phyloP scores from a whole-genome alignment of 2,888 invertebrate species.

The Celastrina argiolus region DNA sequence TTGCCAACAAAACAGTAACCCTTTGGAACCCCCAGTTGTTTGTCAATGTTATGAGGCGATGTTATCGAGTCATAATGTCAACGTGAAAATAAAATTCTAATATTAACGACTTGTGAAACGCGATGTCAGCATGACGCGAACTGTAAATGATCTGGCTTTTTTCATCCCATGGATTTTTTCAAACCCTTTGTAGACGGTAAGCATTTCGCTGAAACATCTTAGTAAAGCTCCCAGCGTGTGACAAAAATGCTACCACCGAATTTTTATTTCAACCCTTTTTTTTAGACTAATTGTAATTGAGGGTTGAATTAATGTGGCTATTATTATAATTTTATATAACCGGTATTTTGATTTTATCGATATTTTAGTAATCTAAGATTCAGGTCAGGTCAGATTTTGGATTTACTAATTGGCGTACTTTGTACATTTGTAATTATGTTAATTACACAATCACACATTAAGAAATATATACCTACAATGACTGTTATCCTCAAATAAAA shows the following conservation, averaged over 20 bases:
- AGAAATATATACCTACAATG: too few relatives aligned
- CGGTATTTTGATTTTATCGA: neutral
- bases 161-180: slow-evolving; percentile 38
- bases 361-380: too few relatives aligned
- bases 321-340: neutral
- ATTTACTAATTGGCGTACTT: too few relatives aligned
- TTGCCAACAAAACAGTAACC: slow-evolving; percentile 55
- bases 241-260: slow-evolving; percentile 52
- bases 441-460: too few relatives aligned
- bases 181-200: slow-evolving; percentile 58
- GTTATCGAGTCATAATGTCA: slow-evolving; percentile 54
- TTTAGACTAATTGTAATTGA: too few relatives aligned
- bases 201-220: slow-evolving; percentile 66
- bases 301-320: slow-evolving; percentile 10
- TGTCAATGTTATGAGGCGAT: slow-evolving; percentile 66
- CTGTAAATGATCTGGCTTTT: slow-evolving; percentile 51
- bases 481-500: too few relatives aligned
- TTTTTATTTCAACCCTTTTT: slow-evolving; percentile 54
- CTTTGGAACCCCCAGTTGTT: slow-evolving; percentile 48
- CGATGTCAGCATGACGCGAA: slow-evolving; percentile 72
- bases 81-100: slow-evolving; percentile 57
- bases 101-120: slow-evolving; percentile 71
- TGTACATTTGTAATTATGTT: too few relatives aligned
- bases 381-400: too few relatives aligned
- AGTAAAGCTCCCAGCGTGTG: slow-evolving; percentile 63